These are phyloP conservation scores for Callipepla squamata DNA, from an alignment of 2,113 vertebrate genomes.

Conservation along the genomic window DNA sequence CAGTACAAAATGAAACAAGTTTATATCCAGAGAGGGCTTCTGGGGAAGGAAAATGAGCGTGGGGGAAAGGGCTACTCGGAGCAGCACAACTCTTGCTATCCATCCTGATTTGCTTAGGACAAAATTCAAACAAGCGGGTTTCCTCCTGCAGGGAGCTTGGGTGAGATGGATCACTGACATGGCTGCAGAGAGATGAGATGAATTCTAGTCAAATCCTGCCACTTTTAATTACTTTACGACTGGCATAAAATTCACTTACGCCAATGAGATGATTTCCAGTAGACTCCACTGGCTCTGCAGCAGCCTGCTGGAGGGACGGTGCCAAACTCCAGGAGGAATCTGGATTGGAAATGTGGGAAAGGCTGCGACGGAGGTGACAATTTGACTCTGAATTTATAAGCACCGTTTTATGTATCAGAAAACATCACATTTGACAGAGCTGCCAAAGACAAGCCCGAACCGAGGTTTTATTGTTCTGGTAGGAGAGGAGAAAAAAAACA, in stretches of 20 bases:
- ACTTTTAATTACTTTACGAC: not conserved
- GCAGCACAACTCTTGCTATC: not conserved
- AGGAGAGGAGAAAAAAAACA: slow-evolving; percentile 14
- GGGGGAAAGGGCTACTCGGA: not conserved
- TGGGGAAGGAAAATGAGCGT: rapidly evolving
- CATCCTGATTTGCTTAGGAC: not conserved
- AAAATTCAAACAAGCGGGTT: not conserved
- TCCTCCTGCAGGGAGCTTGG: rapidly evolving
- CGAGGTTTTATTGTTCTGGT: slow-evolving; percentile 16
- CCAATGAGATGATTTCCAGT: not conserved
- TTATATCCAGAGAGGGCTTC: not conserved
- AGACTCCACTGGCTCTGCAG: not conserved
- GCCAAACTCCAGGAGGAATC: not conserved
- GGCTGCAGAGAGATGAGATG: not conserved
- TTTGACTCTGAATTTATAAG: not conserved
- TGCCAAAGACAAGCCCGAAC: slow-evolving; percentile 30
- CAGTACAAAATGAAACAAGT: not conserved
- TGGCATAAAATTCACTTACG: not conserved
- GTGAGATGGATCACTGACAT: rapidly evolving
- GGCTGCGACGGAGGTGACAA: not conserved
- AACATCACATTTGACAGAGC: slow-evolving; percentile 31
- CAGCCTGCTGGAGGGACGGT: not conserved
- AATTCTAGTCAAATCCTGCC: not conserved
- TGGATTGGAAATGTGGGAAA: rapidly evolving
- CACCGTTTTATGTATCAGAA: not conserved